Base-by-base conservation (phyloP, 2,113 vertebrate species). In the Pomatostomus ruficeps region DNA sequence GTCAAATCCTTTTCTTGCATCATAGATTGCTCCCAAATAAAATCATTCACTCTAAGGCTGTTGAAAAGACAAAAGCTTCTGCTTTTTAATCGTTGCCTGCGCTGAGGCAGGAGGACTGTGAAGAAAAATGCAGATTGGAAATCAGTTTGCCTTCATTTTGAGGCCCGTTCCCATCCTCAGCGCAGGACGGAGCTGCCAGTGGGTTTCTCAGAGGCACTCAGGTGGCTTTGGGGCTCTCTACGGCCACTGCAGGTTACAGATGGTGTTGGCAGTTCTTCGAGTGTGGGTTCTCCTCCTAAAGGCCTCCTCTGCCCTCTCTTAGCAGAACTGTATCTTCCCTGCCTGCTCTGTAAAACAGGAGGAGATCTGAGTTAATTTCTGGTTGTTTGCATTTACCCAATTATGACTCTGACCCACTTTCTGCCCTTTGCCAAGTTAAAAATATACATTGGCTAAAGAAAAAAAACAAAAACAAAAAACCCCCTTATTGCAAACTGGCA, bases 41-140 rank as follows among this genome's bases (percentile, higher is more conserved):
- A 82, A 88, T 88, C 59, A 63, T 89, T 96, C 66, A 57, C 43
- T 89, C 63, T 66, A 65, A 49, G 43, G 62, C 71, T 76, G 22
- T 66, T 68, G 87, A 74, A 91, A 71, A 77, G 84, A 92, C 84
- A 72, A 65, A 93, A 85, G 49, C 42, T 89, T 62, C 59, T 91
- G 52, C 52, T 81, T 82, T 89, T 85, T 81, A 79, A 67, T 88
- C 1, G 7, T 55, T 91, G 57, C 68, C 85, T 71, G 51, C 55
- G 55, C 81, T 74, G 63, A 82, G 54, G 54, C 45, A 85, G 71
- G 26, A 79, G 49, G 22, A 24, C 45, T 62, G 33, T 25, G 24
- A 80, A 36, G 42, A 36, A 71, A 78, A 82, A 85, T 40, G 58
- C 46, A 48, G 49, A 33, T 11, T 79, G 84, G 38, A 70, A 79